These are phyloP conservation scores for Pollenia griseotomentosa DNA, from an alignment of 2,888 invertebrate genomes.

Conservation along the genomic window DNA sequence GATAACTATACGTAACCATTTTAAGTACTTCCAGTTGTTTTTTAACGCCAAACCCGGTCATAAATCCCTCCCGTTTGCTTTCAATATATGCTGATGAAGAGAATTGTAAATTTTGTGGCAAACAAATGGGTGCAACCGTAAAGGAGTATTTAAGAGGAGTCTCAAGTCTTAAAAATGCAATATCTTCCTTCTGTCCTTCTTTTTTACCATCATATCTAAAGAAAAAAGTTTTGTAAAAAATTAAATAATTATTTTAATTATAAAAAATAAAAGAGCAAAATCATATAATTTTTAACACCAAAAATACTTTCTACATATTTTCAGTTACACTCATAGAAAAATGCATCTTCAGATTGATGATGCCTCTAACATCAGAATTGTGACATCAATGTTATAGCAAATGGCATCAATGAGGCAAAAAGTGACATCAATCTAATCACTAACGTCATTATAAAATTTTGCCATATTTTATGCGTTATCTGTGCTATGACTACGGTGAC, in stretches of 20 bases:
- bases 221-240: not conserved
- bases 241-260: not conserved
- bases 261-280: too few species aligned
- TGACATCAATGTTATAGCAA: too few species aligned
- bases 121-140: slow-evolving; percentile 60
- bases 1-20: slow-evolving; percentile 30
- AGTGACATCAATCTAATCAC: too few species aligned
- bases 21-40: slow-evolving; percentile 47
- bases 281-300: too few species aligned
- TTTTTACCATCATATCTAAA: slow-evolving; percentile 41
- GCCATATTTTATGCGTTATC: too few species aligned
- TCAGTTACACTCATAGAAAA: too few species aligned
- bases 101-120: not conserved
- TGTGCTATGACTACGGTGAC: too few species aligned
- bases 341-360: too few species aligned
- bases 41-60: slow-evolving; percentile 22
- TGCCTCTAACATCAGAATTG: too few species aligned
- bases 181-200: slow-evolving; percentile 23
- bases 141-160: slow-evolving; percentile 34
- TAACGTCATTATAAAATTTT: too few species aligned
- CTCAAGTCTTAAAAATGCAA: slow-evolving; percentile 60
- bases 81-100: not conserved
- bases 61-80: slow-evolving; percentile 5
- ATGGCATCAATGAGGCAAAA: too few species aligned
- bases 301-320: too few species aligned